Evolutionary conservation across 2,113 vertebrate species (phyloP).

Genomic region (Pomatostomus ruficeps): DNA sequence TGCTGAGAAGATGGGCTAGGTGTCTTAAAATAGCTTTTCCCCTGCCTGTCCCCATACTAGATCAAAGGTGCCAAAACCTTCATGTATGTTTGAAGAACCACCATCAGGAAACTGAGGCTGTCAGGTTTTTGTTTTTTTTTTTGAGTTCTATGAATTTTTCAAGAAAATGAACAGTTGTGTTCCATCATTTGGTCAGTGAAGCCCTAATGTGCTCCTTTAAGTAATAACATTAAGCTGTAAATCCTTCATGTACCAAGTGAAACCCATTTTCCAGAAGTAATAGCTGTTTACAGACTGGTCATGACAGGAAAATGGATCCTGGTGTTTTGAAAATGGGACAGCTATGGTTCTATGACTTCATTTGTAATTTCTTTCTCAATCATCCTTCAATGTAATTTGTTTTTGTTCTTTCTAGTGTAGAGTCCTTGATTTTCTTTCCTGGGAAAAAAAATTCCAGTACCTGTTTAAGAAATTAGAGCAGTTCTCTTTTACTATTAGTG

Average conservation of each 20-base stretch:
- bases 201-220: background rate
- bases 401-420: background rate
- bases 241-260: background rate
- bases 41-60: background rate
- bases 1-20: background rate
- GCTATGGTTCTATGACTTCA: background rate
- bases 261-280: background rate
- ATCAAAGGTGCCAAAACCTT: background rate
- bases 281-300: background rate
- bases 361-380: background rate
- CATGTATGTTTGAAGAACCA: fast-evolving
- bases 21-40: background rate
- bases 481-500: background rate
- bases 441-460: background rate
- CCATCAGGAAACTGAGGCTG: background rate
- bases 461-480: background rate
- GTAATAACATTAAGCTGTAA: background rate
- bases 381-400: background rate
- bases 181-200: background rate
- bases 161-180: background rate
- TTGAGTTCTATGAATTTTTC: background rate
- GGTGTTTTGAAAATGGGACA: background rate
- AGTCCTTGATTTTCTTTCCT: background rate
- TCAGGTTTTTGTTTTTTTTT: background rate
- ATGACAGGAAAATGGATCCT: background rate